These are phyloP conservation scores for Drymonia ruficornis DNA, from an alignment of 2,888 invertebrate genomes.

Conservation along the genomic window DNA sequence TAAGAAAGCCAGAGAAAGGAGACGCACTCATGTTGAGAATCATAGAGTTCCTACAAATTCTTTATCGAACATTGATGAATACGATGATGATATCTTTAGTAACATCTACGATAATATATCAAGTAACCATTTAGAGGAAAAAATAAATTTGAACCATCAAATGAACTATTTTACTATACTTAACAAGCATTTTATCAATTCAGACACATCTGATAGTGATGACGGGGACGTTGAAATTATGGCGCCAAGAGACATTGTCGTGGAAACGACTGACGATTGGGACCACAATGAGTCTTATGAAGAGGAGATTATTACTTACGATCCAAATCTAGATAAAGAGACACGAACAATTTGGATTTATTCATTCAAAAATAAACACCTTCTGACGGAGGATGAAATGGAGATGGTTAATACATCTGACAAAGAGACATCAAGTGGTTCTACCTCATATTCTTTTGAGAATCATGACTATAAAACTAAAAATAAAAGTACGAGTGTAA, in stretches of 20 bases:
- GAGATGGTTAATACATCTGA: slow-evolving; percentile 47
- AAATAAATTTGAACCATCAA: slow-evolving; percentile 38
- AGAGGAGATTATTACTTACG: slow-evolving; percentile 42
- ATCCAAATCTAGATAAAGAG: slow-evolving; percentile 42
- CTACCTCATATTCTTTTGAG: slow-evolving; percentile 45
- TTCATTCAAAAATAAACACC: slow-evolving; percentile 65
- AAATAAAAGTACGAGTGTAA: slow-evolving; percentile 23
- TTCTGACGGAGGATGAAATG: slow-evolving; percentile 51
- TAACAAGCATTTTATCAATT: slow-evolving; percentile 48
- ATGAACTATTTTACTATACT: slow-evolving; percentile 58
- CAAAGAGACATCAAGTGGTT: slow-evolving; percentile 41
- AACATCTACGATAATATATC: slow-evolving; percentile 14
- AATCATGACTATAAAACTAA: slow-evolving; percentile 36
- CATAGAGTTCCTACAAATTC: slow-evolving; percentile 10
- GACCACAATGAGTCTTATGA: slow-evolving; percentile 38
- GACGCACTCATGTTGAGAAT: slow-evolving; percentile 37
- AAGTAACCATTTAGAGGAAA: slow-evolving; percentile 18
- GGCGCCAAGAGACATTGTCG: slow-evolving; percentile 20
- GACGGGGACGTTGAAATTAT: slow-evolving; percentile 39
- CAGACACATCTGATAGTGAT: slow-evolving; percentile 52
- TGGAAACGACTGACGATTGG: slow-evolving; percentile 27
- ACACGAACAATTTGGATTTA: slow-evolving; percentile 69
- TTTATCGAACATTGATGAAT: slow-evolving; percentile 13
- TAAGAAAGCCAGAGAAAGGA: slow-evolving; percentile 49
- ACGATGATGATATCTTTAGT: slow-evolving; percentile 8